Evolutionary conservation across 2,888 invertebrate genomes (phyloP).

Genomic region (Phragmatobia fuliginosa): DNA sequence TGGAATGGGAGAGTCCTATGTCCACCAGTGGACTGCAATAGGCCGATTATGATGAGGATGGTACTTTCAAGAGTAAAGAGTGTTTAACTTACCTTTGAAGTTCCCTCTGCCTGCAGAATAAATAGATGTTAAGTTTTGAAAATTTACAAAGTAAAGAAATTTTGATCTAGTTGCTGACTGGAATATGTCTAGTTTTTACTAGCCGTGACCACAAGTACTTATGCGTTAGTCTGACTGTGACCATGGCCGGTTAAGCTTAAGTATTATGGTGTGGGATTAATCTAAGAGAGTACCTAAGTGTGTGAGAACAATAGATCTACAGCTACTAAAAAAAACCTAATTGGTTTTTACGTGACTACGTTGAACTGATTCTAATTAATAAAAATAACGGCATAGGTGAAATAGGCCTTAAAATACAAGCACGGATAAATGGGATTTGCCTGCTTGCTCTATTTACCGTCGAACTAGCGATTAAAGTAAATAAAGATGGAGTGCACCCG

Average conservation of each 20-base stretch:
- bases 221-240: neutral
- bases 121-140: no score
- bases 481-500: slow-evolving; percentile 58
- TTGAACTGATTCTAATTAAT: neutral
- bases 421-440: slow-evolving; percentile 47
- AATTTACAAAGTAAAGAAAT: no score
- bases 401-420: no score
- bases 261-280: neutral
- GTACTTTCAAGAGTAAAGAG: no score
- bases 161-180: no score
- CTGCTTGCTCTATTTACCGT: slow-evolving; percentile 59
- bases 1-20: no score
- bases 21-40: no score
- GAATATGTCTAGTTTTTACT: neutral
- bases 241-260: neutral
- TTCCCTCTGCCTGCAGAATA: no score
- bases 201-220: neutral
- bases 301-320: neutral
- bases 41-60: no score
- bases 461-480: slow-evolving; percentile 66
- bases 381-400: neutral
- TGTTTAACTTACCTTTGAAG: no score
- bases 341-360: no score
- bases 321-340: neutral
- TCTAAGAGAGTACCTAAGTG: neutral